These are phyloP conservation scores for Chromis chromis DNA, from an alignment of 2,797 vertebrate species.

Conservation along the genomic window DNA sequence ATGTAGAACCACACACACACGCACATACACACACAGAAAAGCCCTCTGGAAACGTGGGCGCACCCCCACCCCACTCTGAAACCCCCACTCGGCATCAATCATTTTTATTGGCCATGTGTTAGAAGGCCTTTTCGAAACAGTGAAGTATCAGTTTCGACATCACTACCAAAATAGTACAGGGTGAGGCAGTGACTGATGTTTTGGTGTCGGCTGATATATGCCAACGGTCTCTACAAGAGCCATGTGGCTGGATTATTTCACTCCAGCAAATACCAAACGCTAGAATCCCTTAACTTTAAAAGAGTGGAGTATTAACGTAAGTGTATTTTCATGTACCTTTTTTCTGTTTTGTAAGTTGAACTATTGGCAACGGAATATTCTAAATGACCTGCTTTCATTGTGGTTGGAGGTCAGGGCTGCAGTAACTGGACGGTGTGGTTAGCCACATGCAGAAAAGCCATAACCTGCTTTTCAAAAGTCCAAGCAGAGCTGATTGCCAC, in stretches of 20 bases:
- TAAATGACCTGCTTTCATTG: not conserved
- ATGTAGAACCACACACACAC: conserved; percentile 58
- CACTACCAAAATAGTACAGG: conserved; percentile 72
- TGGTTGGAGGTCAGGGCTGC: conserved; percentile 5
- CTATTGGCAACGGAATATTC: conserved; percentile 2
- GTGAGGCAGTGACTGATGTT: conserved; percentile 68
- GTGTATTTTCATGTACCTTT: not conserved
- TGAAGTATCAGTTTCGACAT: conserved; percentile 83
- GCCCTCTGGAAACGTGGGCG: conserved; percentile 58
- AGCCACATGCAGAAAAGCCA: conserved; percentile 18
- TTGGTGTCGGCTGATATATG: conserved; percentile 44
- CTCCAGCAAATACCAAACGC: conserved; percentile 17
- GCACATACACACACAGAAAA: conserved; percentile 28
- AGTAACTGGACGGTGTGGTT: conserved; percentile 25
- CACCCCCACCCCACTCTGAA: conserved; percentile 54
- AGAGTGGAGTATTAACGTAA: not conserved
- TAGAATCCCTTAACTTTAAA: conserved; percentile 8
- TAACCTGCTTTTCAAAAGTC: conserved; percentile 15
- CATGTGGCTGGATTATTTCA: conserved; percentile 12
- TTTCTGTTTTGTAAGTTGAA: not conserved
- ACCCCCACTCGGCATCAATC: conserved; percentile 77
- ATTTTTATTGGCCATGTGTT: conserved; percentile 85
- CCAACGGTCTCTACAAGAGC: conserved; percentile 26
- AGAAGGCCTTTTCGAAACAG: conserved; percentile 80
- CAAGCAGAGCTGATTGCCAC: conserved; percentile 4